Conservation (phyloP, 2,888 invertebrate species). For the Drosophila quasianomalipes region DNA sequence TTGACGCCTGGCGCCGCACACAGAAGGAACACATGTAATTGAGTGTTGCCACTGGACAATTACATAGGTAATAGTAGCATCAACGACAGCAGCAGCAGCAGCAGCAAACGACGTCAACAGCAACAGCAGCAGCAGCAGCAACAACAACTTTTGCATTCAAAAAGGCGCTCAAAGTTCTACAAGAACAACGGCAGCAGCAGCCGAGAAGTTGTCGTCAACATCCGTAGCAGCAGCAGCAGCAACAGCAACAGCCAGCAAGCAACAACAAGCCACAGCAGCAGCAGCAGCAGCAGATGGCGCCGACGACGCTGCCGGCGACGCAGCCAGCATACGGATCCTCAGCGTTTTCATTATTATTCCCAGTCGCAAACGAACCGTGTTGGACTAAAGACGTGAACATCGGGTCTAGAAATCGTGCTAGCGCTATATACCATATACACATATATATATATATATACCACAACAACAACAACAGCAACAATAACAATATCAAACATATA, state of each 20-base stretch:
- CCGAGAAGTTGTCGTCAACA: constrained; percentile 23
- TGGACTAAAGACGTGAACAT: constrained; percentile 84
- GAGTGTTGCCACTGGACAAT: constrained; percentile 71
- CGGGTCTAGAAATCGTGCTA: constrained; percentile 55
- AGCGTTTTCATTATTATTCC: constrained; percentile 69
- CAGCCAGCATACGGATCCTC: constrained; percentile 68
- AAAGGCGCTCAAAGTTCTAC: constrained; percentile 59
- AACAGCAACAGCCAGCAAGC: constrained; percentile 20
- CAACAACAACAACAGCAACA: constrained; percentile 18
- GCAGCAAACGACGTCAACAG: constrained; percentile 28
- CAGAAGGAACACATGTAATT: constrained; percentile 76
- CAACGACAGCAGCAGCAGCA: constrained; percentile 22
- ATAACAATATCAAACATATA: constrained; percentile 32
- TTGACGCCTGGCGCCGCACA: constrained; percentile 72
- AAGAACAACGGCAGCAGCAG: constrained; percentile 33
- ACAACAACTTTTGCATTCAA: constrained; percentile 50
- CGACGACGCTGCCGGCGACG: constrained; percentile 43
- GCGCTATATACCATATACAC: constrained; percentile 21
- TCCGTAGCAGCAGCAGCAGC: constrained; percentile 35
- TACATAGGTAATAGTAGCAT: constrained; percentile 57
- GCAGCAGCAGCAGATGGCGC: constrained; percentile 28
- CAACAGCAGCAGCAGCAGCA: constrained; percentile 29
- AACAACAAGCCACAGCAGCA: constrained; percentile 15
- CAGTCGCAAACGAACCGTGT: constrained; percentile 85
- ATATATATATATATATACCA: constrained; percentile 14